Base-by-base conservation (phyloP, 2,113 vertebrate genomes). In the Sprattus sprattus region DNA sequence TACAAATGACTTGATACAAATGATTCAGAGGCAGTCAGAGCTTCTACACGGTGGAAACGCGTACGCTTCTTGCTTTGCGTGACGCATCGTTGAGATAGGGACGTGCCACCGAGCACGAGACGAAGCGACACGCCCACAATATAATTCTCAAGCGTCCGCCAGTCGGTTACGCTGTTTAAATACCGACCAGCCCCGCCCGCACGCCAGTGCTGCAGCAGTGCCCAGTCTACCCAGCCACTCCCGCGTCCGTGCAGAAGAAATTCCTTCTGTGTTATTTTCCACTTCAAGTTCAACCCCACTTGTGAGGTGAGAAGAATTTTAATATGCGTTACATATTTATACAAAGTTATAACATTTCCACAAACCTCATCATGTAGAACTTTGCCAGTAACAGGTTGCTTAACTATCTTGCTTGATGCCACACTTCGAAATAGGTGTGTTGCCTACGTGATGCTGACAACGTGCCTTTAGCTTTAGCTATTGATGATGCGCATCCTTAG, bases 71-170 rank as follows among this genome's bases (percentile, higher is more conserved):
- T 6, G 13, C 15, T 4, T 8, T n/a, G n/a, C 49, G 18, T 88
- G 64, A 71, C 28, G 13, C 71, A 5, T 49, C 4, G 5, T 8
- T 81, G 49, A 80, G 45, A 78, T 64, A 0, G 32, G 82, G 88
- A 95, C 95, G 94, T 95, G 95, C 91, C 93, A 45, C 0, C 0
- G 11, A 1, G 44, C 94, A 95, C 86, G 93, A n/a, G 1, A 45
- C 0, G 13, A 0, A 0, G 11, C 0, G 22, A 13, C 83, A 83
- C 88, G 60, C 44, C 1, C 82, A 81, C 71, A 85, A 4, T 83
- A n/a, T 0, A 5, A 0, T 85, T 47, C 89, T 81, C 20, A 81
- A 81, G 86, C 86, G 10, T 16, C 7, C 44, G 0, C 22, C 0
- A 78, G 82, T 85, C 60, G 20, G 85, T 78, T 39, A 47, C 78